Evolutionary conservation across 2,888 invertebrate species (phyloP), one percentile per base, ranked within the genome.

Genomic region (Coremacera marginata): DNA sequence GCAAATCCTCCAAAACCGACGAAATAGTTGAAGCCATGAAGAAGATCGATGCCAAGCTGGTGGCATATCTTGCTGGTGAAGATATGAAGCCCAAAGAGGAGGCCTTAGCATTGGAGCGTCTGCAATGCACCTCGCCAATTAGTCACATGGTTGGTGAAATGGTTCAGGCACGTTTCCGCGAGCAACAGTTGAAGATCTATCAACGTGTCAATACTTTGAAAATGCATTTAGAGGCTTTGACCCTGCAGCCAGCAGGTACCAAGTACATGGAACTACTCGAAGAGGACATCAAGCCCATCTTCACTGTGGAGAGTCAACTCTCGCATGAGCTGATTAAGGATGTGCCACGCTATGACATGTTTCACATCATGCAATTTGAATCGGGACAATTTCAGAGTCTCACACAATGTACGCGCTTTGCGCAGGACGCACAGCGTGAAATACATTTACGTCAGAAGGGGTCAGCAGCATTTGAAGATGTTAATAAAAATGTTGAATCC

Each of bases 1-100:
- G 52, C 19, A 76, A 76, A 31, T 25, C 76, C 7, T 76, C 77
- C 22, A 85, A 86, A 84, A 81, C 82, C 22, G 84, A 82, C 77
- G 86, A 86, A 82, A 83, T 86, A 83, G 85, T 87, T 82, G 86
- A 87, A 81, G 88, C 87, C 70, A 87, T 87, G 86, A 87, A 84
- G 76, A 87, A 87, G 82, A 78, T 87, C 68, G 87, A 87, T 80
- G 87, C 86, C 19, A 86, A 85, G 77, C 77, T 87, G 79, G 86
- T 85, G 55, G 87, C 87, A 62, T 79, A 87, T 11, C 85, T 87
- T 78, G 86, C 88, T 55, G 81, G 81, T 62, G 84, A 83, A 19
- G 81, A 79, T 19, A 62, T 73, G 62, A 71, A 73, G 31, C 34
- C 81, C 7, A 84, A 84, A 52, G 84, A 84, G 4, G 77, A 82